A percentile compares a stretch with the other conserved stretches of the same genome.
phyloP scores from a whole-genome alignment of 2,113 vertebrate genomes.

The Columba livia region DNA sequence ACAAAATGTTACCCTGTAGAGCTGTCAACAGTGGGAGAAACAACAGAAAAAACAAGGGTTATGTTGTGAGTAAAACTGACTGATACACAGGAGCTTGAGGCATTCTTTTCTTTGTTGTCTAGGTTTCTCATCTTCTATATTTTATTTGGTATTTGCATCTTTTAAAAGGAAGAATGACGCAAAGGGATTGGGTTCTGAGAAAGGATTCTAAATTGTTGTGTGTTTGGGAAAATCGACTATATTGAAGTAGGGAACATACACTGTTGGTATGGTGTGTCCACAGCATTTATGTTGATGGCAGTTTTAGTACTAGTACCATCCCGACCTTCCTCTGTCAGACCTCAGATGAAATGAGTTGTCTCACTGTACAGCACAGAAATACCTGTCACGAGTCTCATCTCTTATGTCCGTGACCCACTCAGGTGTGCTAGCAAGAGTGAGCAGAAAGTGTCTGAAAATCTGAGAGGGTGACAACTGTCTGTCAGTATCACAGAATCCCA shows the following conservation, averaged over 20 bases:
- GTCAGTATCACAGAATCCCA: background rate
- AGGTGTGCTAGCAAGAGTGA: background rate
- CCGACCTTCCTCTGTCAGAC: background rate
- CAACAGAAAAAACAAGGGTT: background rate
- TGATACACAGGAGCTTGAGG: accelerated
- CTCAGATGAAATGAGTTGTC: accelerated
- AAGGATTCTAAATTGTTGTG: background rate
- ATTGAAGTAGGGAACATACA: background rate
- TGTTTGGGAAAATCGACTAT: background rate
- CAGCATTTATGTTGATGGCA: background rate
- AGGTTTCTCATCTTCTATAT: background rate
- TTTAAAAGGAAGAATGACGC: background rate
- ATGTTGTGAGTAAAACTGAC: background rate
- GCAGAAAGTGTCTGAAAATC: background rate
- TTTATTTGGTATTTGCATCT: background rate
- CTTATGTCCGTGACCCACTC: accelerated
- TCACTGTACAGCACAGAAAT: accelerated
- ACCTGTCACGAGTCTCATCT: background rate
- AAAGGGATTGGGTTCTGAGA: background rate
- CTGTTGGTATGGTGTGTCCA: background rate
- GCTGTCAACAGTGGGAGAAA: background rate
- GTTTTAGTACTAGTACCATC: background rate
- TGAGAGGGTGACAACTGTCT: no score
- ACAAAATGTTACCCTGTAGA: background rate
- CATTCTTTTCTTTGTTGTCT: background rate